Percentiles rank a stretch among this genome's conserved stretches.
Evolutionary conservation across 2,888 invertebrate genomes (phyloP).

Genomic region (Epinotia nisella): DNA sequence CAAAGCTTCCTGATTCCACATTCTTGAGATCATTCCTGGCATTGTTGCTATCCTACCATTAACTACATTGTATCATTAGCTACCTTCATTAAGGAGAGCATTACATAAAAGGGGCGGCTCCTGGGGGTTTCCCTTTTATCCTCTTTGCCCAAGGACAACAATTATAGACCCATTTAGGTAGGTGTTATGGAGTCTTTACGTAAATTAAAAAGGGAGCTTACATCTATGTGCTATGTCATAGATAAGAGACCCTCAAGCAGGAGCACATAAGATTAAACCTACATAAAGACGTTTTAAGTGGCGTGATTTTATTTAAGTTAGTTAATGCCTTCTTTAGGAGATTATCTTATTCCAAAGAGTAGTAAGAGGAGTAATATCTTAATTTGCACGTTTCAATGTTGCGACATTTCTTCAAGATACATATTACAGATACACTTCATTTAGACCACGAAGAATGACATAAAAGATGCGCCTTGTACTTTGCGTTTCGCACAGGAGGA

Average conservation of each 20-base stretch:
- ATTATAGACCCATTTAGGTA: constrained; percentile 3
- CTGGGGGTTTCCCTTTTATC: not conserved
- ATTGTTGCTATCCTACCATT: constrained; percentile 6
- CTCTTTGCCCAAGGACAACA: constrained; percentile 2
- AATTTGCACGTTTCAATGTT: too few species aligned
- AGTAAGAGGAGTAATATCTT: too few species aligned
- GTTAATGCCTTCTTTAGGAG: too few species aligned
- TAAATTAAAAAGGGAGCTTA: not conserved
- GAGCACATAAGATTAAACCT: not conserved
- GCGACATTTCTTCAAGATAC: too few species aligned
- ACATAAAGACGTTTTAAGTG: not conserved
- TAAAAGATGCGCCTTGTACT: too few species aligned
- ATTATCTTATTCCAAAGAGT: too few species aligned
- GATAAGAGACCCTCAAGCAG: not conserved
- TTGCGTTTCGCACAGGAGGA: too few species aligned
- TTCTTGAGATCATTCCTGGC: constrained; percentile 1
- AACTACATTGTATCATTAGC: constrained; percentile 13
- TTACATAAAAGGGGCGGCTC: constrained; percentile 16
- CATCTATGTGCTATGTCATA: not conserved
- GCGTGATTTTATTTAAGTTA: too few species aligned
- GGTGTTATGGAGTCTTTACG: not conserved
- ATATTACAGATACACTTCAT: too few species aligned
- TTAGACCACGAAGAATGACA: too few species aligned
- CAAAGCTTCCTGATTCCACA: constrained; percentile 7
- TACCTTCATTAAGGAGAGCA: not conserved